Percentiles rank a stretch among this genome's conserved stretches.
Conservation (phyloP, 1,140 invertebrate genomes). For the Watersipora subatra region DNA sequence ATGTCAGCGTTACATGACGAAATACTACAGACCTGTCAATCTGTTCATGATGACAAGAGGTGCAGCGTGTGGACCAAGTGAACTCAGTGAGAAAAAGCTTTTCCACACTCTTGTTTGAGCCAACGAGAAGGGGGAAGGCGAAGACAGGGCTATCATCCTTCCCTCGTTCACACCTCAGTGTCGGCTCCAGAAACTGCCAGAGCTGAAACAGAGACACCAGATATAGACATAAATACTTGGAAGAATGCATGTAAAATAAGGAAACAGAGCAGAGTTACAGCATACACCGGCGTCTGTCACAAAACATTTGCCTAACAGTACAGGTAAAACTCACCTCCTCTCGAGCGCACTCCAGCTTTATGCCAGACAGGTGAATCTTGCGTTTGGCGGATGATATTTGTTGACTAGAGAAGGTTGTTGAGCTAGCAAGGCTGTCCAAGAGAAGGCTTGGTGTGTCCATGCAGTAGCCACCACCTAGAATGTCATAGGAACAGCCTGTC, state of each 20-base stretch:
- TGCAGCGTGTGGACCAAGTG: slow-evolving; percentile 10
- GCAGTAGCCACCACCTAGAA: not conserved
- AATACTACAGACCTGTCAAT: too few species aligned
- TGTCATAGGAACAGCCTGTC: too few species aligned
- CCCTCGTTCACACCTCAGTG: slow-evolving; percentile 26
- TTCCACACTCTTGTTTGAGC: slow-evolving; percentile 13
- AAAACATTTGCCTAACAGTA: too few species aligned
- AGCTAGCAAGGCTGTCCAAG: not conserved
- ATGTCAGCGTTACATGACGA: too few species aligned
- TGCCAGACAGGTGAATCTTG: not conserved
- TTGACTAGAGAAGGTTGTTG: not conserved
- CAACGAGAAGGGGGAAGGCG: slow-evolving; percentile 25
- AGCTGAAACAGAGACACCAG: too few species aligned
- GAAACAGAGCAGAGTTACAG: too few species aligned
- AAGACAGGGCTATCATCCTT: slow-evolving; percentile 34
- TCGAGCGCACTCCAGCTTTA: not conserved
- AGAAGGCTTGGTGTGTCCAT: not conserved
- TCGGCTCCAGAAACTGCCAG: slow-evolving; percentile 22
- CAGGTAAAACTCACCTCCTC: not conserved
- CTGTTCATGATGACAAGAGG: not conserved
- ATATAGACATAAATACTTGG: too few species aligned
- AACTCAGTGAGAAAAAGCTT: slow-evolving; percentile 23
- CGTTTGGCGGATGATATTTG: not conserved
- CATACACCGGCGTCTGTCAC: too few species aligned
- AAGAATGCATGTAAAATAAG: too few species aligned